Conservation (phyloP, 2,797 vertebrate species). For the Novumbra hubbsi region DNA sequence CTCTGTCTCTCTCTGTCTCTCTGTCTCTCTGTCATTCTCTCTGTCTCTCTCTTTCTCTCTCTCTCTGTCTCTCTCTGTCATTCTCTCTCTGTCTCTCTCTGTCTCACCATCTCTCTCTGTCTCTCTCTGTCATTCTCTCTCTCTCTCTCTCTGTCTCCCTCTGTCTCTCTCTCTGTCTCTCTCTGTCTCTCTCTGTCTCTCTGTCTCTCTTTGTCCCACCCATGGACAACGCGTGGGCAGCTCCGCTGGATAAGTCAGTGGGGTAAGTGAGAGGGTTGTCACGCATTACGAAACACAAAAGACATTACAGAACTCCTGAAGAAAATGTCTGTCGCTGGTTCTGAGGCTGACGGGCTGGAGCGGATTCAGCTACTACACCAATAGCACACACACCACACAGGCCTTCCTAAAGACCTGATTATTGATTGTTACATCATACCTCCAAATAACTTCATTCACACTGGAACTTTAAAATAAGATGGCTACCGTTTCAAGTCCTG, state of each 20-base stretch:
- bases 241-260: constrained; percentile 32
- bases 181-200: constrained; percentile 21
- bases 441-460: background rate
- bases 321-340: constrained; percentile 51
- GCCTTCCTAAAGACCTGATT: constrained; percentile 18
- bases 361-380: background rate
- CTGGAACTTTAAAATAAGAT: background rate
- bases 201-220: constrained; percentile 20
- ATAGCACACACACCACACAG: background rate
- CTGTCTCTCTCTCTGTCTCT: too few relatives aligned
- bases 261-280: constrained; percentile 40
- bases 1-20: constrained; percentile 25
- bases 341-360: constrained; percentile 43
- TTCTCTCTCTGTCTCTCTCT: too few relatives aligned
- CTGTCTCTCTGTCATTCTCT: too few relatives aligned
- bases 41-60: too few relatives aligned
- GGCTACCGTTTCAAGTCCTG: too few relatives aligned
- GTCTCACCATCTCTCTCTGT: too few relatives aligned
- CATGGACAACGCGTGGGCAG: background rate
- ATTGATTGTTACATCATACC: constrained; percentile 21
- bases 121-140: background rate
- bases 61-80: constrained; percentile 24
- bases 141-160: constrained; percentile 17
- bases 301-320: constrained; percentile 63
- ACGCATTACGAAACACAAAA: constrained; percentile 51